Conservation (phyloP, 2,113 vertebrate genomes). For the Macaca nemestrina region DNA sequence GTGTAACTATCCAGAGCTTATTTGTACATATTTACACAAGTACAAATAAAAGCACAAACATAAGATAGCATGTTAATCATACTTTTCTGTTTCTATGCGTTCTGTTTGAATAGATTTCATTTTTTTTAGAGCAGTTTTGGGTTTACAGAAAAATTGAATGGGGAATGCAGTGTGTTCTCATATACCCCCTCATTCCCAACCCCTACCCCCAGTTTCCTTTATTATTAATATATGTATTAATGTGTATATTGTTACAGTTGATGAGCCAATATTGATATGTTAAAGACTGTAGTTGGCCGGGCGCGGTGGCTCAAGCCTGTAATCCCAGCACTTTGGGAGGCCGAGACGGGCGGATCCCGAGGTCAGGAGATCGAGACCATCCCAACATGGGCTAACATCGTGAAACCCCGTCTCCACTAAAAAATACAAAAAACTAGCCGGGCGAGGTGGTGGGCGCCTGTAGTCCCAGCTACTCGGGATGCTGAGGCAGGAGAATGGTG, state of each 20-base stretch:
- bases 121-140: conserved; percentile 8
- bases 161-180: not conserved
- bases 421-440: too few relatives aligned
- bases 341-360: too few relatives aligned
- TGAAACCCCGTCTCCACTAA: too few relatives aligned
- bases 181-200: not conserved
- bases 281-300: not conserved
- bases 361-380: too few relatives aligned
- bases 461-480: too few relatives aligned
- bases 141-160: not conserved
- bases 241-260: not conserved
- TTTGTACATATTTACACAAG: not conserved
- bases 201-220: not conserved
- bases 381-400: too few relatives aligned
- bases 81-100: not conserved
- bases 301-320: too few relatives aligned
- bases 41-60: not conserved
- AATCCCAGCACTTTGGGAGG: too few relatives aligned
- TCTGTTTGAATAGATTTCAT: conserved; percentile 20
- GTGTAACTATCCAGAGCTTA: not conserved
- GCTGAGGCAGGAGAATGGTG: too few relatives aligned
- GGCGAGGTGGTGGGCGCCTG: too few relatives aligned
- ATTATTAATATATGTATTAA: not conserved
- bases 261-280: not conserved
- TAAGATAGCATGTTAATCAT: not conserved